These are phyloP conservation scores for Drosophila mulleri DNA, from an alignment of 2,888 invertebrate genomes.

Conservation along the genomic window DNA sequence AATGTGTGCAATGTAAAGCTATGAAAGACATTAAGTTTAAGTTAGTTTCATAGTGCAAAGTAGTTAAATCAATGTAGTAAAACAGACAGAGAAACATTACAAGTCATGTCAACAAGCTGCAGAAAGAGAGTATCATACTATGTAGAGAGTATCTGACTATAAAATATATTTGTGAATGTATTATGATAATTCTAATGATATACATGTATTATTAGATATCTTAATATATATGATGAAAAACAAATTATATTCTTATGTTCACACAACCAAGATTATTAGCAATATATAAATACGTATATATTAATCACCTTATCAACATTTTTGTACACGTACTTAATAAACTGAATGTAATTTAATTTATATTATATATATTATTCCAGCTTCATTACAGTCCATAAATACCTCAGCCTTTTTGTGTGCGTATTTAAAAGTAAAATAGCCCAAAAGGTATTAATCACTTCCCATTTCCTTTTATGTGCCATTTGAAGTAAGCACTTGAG, in stretches of 20 bases:
- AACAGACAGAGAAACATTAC: neutral
- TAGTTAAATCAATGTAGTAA: neutral
- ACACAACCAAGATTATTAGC: neutral
- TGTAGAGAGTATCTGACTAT: too few species aligned
- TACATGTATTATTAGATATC: too few species aligned
- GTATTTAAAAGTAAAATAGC: slow-evolving; percentile 6
- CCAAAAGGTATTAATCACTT: slow-evolving; percentile 29
- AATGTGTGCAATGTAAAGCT: neutral
- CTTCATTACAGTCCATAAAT: neutral
- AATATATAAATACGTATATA: neutral
- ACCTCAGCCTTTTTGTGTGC: too few species aligned
- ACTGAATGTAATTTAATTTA: too few species aligned
- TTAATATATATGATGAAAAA: neutral
- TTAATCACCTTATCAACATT: neutral
- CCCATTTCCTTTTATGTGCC: slow-evolving; percentile 20
- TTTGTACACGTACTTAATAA: too few species aligned
- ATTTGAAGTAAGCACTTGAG: slow-evolving; percentile 23
- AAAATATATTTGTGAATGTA: neutral
- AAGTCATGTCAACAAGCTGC: too few species aligned
- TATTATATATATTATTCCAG: too few species aligned
- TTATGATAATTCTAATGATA: too few species aligned
- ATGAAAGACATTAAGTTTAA: neutral
- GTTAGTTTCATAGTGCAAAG: neutral
- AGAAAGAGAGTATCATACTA: neutral
- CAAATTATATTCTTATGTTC: neutral